Base-by-base conservation (phyloP, 2,888 invertebrate genomes). In the Oithona nana region DNA sequence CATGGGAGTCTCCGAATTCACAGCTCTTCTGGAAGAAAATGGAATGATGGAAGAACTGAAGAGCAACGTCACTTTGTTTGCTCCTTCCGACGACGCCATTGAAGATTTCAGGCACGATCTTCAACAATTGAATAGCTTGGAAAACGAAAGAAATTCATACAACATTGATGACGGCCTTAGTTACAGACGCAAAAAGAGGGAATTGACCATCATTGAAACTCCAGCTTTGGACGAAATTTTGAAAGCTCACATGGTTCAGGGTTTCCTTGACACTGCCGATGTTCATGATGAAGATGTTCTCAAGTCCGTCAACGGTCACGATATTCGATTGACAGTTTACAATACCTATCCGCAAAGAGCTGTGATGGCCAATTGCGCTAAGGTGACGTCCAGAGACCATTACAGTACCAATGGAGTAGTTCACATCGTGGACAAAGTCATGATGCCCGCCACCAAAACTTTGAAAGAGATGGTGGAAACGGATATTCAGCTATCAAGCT, bases 331-430 rank as follows among this genome's bases (percentile, higher is more conserved):
- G 66, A 81, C 81, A 69, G 74, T 77, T 39, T 81, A 79, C 69
- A 75, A 76, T 62, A 74, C 75, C 1, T 75, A 76, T 39, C 68
- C 68, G 29, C 73, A 71, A 64, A 76, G 75, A 65, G 72, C 72
- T 65, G 69, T 80, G 28, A 83, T 83, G 4, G 83, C 81, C 11
- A 84, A 85, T 70, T 85, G 85, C 71, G 79, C 79, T 24, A 77
- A 77, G 57, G 72, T 85, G 31, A 75, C 74, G 39, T 78, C 78
- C 64, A 72, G 77, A 29, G 81, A 84, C 70, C 78, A 80, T 67
- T 72, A 79, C 61, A 80, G 83, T 1, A 77, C 77, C 51, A 81
- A 82, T 69, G 83, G 83, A 20, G 76, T 84, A 61, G 76, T 83
- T 16, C 83, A 84, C 69, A 73, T 81, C 1, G 73, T 83, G 20